These are phyloP conservation scores for Bovichtus variegatus DNA, from an alignment of 2,797 vertebrate species.

Conservation along the genomic window DNA sequence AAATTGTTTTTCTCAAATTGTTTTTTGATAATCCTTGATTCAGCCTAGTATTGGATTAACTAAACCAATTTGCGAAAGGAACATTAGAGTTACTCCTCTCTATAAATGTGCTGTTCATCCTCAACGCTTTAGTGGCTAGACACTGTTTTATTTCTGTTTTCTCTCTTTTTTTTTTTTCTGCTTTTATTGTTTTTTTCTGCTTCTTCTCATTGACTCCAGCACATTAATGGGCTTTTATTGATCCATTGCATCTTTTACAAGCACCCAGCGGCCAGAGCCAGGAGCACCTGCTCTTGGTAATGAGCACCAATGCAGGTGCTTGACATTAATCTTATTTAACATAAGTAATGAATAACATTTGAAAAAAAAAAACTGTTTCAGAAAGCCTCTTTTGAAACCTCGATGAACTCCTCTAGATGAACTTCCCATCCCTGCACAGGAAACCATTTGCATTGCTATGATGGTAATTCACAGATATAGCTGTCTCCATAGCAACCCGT, in stretches of 20 bases:
- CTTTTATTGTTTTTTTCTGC: slow-evolving; percentile 11
- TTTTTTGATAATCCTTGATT: slow-evolving; percentile 9
- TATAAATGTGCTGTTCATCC: not conserved
- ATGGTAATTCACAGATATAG: slow-evolving; percentile 25
- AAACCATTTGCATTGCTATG: slow-evolving; percentile 2
- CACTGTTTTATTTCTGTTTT: not conserved
- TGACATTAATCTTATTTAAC: slow-evolving; percentile 48
- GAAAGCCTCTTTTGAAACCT: not conserved
- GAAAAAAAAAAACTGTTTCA: not conserved
- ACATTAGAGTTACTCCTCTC: not conserved
- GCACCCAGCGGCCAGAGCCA: slow-evolving; percentile 9
- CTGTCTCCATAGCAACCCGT: slow-evolving; percentile 50
- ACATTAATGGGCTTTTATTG: slow-evolving; percentile 46
- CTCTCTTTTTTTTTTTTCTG: not conserved
- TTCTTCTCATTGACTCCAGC: slow-evolving; percentile 34
- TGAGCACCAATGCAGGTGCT: slow-evolving; percentile 35
- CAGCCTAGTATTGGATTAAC: not conserved
- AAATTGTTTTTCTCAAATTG: not conserved
- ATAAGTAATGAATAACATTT: slow-evolving; percentile 8
- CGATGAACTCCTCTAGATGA: not conserved
- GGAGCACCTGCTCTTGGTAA: slow-evolving; percentile 45
- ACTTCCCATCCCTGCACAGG: not conserved
- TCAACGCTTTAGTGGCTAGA: not conserved
- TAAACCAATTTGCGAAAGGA: not conserved
- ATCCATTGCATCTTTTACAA: slow-evolving; percentile 30